Evolutionary conservation across 2,113 vertebrate genomes (phyloP).

Genomic region (Mesoclemmys tuberculata): DNA sequence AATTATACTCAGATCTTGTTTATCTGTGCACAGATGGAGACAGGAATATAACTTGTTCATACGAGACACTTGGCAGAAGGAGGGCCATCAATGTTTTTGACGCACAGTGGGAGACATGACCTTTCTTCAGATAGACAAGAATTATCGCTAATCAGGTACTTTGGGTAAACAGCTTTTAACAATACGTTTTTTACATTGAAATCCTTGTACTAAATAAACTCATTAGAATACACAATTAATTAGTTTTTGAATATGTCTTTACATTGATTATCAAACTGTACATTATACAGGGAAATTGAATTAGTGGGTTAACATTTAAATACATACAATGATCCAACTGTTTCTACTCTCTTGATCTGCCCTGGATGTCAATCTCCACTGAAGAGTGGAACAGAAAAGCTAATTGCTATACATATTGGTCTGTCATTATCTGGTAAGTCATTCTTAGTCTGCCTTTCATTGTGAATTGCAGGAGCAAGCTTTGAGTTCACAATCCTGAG

Average conservation of each 20-base stretch:
- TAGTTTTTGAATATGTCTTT: background rate
- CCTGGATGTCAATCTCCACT: background rate
- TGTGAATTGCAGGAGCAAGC: background rate
- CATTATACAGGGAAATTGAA: background rate
- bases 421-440: background rate
- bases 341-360: background rate
- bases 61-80: background rate
- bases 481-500: background rate
- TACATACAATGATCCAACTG: background rate
- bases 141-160: background rate
- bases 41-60: background rate
- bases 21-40: background rate
- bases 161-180: background rate
- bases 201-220: background rate
- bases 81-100: background rate
- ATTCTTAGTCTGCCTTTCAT: background rate
- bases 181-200: background rate
- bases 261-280: background rate
- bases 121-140: background rate
- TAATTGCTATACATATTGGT: background rate
- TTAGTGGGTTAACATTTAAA: background rate
- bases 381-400: accelerated
- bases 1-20: background rate
- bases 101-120: background rate
- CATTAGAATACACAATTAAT: background rate